Evolutionary conservation across 2,797 vertebrate genomes (phyloP), one percentile per base, ranked within the genome.

Genomic region (Melanotaenia pygmaea): DNA sequence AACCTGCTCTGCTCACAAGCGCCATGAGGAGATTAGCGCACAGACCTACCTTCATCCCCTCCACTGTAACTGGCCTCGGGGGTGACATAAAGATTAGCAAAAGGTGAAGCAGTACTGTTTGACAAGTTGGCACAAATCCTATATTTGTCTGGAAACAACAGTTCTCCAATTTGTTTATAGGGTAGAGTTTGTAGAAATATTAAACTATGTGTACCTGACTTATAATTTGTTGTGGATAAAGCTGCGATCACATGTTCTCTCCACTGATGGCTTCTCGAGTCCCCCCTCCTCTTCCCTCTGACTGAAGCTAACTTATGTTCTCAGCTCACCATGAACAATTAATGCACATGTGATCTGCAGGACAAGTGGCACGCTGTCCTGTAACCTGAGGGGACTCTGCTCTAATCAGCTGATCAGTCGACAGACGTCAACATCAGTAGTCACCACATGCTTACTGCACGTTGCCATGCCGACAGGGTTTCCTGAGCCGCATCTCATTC

Each of bases 381-480:
- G 80, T 82, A 81, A 84, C 80, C 82, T 4, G 77, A 90, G 64
- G 37, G 62, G 63, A 53, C 67, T 1, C 0, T 8, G 60, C 72
- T 64, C 67, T 45, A 58, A 28, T 84, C 82, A 67, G 75, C 83
- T 72, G 80, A 79, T 86, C 76, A 4, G 59, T 62, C 69, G 16
- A 30, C 76, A 75, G 72, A 76, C 64, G 40, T 70, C 77, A 76
- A 56, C 70, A 69, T 76, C 67, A 74, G 67, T 73, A 65, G 81
- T 57, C 20, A 4, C 72, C 6, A 32, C 65, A 59, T 26, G 56
- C 70, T 37, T n/a, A 30, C 28, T 20, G 57, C 4, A 1, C 0
- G 74, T 89, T 81, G 77, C 82, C 71, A 85, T 86, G 83, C 80
- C 74, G 20, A 87, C 87, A 12, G 1, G 38, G 53, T 72, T 76